Base-by-base conservation (phyloP, 2,113 vertebrate genomes). In the Motacilla alba region DNA sequence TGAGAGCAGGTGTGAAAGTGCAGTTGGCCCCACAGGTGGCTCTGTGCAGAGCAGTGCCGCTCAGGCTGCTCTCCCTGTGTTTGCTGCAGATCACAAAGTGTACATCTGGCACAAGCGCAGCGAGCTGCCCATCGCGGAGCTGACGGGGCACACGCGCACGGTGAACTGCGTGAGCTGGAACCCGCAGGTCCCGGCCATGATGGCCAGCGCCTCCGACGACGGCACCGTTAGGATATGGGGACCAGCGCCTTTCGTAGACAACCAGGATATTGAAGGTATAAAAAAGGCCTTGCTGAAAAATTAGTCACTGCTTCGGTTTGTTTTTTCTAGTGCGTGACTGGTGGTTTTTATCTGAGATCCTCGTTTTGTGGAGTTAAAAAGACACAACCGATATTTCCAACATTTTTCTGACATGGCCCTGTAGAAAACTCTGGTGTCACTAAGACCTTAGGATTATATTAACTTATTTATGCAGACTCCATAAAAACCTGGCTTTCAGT, bases 121-220 rank as follows among this genome's bases (percentile, higher is more conserved):
- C 3, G 99, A 99, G 96, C 98, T 99, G 97, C 99, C 99, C 31
- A 99, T 99, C 27, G 99, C 99, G 2, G 99, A 99, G 97, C 98
- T 99, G 97, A 99, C 98, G 0, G 99, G 99, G 83, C 99, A 99
- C 98, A 99, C 99, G 0, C 99, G 99, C 84, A 99, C 99, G 16
- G 99, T 99, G 44, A 99, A 99, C 95, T 99, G 99, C 76, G 99
- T 99, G 84, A 99, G 99, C 98, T 99, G 99, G 99, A 99, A 99
- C 98, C 99, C 99, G 4, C 98, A 98, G 94, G 92, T 99, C 79
- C 98, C 99, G 8, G 99, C 99, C 83, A 98, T 99, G 97, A 98
- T 99, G 98, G 99, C 99, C 98, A 99, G 99, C 89, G 99, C 99
- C 80, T 99, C 99, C 0, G 99, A 99, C 2, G 99, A 99, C 15